These are phyloP conservation scores for Alentia gelatinosa DNA, from an alignment of 2,888 invertebrate genomes.

Conservation along the genomic window DNA sequence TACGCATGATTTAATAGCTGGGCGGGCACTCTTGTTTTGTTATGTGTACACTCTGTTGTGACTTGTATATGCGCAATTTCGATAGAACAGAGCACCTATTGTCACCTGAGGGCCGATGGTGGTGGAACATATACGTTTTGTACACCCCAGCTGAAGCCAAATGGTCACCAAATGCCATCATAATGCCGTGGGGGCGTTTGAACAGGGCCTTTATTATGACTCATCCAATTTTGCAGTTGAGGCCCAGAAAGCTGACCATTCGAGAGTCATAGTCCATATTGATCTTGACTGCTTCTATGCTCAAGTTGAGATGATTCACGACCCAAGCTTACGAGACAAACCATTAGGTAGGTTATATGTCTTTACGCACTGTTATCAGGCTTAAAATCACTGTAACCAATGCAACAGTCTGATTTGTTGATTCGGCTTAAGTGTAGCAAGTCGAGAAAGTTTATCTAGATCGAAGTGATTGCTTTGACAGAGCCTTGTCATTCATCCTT, in stretches of 20 bases:
- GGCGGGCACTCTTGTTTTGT: no score
- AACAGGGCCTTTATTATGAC: not conserved
- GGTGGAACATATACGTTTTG: not conserved
- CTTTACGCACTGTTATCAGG: no score
- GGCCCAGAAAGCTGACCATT: not conserved
- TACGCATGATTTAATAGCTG: no score
- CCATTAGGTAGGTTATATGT: slow-evolving; percentile 48
- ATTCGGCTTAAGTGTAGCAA: no score
- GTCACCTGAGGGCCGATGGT: not conserved
- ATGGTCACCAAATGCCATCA: not conserved
- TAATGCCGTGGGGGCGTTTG: not conserved
- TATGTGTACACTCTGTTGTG: no score
- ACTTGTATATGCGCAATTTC: no score
- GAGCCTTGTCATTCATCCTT: no score
- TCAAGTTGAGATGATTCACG: slow-evolving; percentile 56
- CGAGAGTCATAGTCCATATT: slow-evolving; percentile 50
- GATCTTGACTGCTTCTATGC: slow-evolving; percentile 58
- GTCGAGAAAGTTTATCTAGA: no score
- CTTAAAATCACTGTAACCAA: no score
- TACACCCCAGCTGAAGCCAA: not conserved
- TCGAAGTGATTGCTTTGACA: no score
- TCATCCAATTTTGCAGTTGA: not conserved
- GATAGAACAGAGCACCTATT: no score
- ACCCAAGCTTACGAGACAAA: slow-evolving; percentile 45
- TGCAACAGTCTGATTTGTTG: no score